A percentile compares a stretch with the other conserved stretches of the same genome.
phyloP scores from a whole-genome alignment of 2,797 vertebrate genomes.

The Spinus pinus region DNA sequence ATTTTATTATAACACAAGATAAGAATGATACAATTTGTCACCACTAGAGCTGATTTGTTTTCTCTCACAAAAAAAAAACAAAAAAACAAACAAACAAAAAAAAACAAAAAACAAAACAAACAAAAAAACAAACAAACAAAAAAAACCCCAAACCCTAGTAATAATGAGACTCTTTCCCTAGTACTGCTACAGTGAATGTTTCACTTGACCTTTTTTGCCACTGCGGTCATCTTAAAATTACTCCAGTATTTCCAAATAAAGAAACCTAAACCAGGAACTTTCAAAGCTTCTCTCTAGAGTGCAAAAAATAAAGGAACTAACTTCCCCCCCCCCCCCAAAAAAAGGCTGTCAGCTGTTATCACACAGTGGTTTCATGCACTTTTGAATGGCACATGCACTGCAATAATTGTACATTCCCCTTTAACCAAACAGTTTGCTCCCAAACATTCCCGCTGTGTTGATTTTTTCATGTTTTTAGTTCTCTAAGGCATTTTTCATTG shows the following conservation, averaged over 20 bases:
- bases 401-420: not conserved
- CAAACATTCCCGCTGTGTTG: not conserved
- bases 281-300: not conserved
- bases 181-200: not conserved
- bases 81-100: too few relatives aligned
- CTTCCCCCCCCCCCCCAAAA: fast-evolving
- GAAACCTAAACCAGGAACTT: not conserved
- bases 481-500: not conserved
- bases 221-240: not conserved
- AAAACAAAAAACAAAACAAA: too few relatives aligned
- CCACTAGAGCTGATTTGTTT: not conserved
- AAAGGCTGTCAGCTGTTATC: not conserved
- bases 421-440: not conserved
- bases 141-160: not conserved
- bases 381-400: not conserved
- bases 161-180: not conserved
- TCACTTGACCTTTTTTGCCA: not conserved
- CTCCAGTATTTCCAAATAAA: conserved; percentile 10
- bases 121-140: not conserved
- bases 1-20: not conserved
- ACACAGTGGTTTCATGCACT: not conserved
- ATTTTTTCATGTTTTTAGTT: not conserved
- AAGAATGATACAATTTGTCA: not conserved
- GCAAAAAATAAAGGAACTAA: not conserved
- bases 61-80: not conserved